Conservation (phyloP, 2,797 vertebrate species). For the Typhlichthys subterraneus region DNA sequence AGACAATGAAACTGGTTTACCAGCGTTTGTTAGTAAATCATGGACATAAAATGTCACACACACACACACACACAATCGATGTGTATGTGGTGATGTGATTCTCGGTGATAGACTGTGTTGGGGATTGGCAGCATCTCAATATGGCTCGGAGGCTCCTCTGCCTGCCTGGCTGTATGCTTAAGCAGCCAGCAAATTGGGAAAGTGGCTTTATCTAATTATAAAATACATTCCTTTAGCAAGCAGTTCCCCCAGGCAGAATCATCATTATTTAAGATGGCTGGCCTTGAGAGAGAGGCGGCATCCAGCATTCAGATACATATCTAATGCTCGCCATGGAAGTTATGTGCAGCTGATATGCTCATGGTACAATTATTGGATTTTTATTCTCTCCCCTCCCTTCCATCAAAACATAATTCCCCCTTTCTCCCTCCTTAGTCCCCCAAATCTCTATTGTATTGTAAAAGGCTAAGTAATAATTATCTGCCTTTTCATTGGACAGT, state of each 20-base stretch:
- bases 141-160: constrained; percentile 69
- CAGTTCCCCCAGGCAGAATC: constrained; percentile 72
- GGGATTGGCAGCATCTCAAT: constrained; percentile 68
- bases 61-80: constrained; percentile 45
- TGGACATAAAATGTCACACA: constrained; percentile 33
- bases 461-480: constrained; percentile 64
- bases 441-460: constrained; percentile 52
- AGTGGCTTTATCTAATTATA: constrained; percentile 81
- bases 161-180: constrained; percentile 75
- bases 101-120: constrained; percentile 52
- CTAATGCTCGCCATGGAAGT: constrained; percentile 65
- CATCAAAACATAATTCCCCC: constrained; percentile 33
- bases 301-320: constrained; percentile 73
- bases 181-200: constrained; percentile 80
- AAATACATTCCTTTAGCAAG: constrained; percentile 77
- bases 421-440: constrained; percentile 28
- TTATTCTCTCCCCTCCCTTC: constrained; percentile 18
- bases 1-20: constrained; percentile 41
- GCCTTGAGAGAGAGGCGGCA: constrained; percentile 69
- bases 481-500: constrained; percentile 57
- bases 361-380: constrained; percentile 55
- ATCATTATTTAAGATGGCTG: constrained; percentile 78
- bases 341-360: constrained; percentile 58
- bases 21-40: constrained; percentile 44
- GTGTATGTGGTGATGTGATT: constrained; percentile 62